Evolutionary conservation across 2,797 vertebrate genomes (phyloP), one percentile per base, ranked within the genome.

Genomic region (Erpetoichthys calabaricus): DNA sequence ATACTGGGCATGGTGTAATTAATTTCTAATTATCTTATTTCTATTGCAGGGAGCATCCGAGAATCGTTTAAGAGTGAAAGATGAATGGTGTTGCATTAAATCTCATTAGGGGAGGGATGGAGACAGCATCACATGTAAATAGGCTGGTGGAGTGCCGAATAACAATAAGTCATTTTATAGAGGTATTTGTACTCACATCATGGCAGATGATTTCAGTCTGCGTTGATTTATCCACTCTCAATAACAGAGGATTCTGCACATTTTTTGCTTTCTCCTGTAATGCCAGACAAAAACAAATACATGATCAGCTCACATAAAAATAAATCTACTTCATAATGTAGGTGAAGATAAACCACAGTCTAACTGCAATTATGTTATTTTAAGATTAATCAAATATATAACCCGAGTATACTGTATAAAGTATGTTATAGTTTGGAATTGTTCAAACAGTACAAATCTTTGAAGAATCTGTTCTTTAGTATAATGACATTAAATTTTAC

Each of bases 181-280:
- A 70, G 59, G 70, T 57, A 76, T 65, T 43, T 46, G 44, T 83
- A 87, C 91, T 93, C 86, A 98, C 92, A 87, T 97, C 95, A 66
- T 85, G 84, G 71, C 85, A 83, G 67, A 78, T 57, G 57, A 88
- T 79, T 66, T 98, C 95, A 49, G 95, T 98, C 86, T 98, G 95
- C 0, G 94, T 96, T 68, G 84, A 86, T 76, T 87, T 92, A 81
- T 98, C 94, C 73, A 83, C 87, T 80, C 84, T 89, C 75, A 88
- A 88, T 82, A 81, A 73, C 73, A 84, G 81, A 66, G 80, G 69
- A 79, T 83, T 91, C 82, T 88, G 88, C 67, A 89, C 80, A 73
- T 84, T 81, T 70, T 77, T 87, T 67, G 85, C 80, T 73, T 85
- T 88, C 66, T 91, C 92, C 95, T 98, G 83, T 55, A 82, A 75